Conservation (phyloP, 1,140 invertebrate genomes). For the Rhopalosiphum padi region DNA sequence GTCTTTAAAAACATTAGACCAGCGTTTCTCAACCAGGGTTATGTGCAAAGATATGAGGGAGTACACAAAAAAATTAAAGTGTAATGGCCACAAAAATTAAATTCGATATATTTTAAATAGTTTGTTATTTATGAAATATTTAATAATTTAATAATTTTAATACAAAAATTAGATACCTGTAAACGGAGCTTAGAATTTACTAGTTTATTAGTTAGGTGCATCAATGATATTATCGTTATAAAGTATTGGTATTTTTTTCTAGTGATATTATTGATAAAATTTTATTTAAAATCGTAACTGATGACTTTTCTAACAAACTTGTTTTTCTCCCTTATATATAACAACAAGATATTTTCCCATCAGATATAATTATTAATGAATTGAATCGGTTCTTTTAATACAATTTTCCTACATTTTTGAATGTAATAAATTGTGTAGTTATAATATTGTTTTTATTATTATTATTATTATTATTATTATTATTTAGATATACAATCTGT, state of each 20-base stretch:
- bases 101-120: no score
- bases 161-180: background rate
- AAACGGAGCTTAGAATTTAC: conserved; percentile 6
- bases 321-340: background rate
- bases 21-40: no score
- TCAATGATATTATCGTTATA: background rate
- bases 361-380: background rate
- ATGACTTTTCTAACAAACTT: background rate
- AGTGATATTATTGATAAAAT: background rate
- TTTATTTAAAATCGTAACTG: background rate
- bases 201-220: background rate
- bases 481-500: no score
- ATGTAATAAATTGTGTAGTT: background rate
- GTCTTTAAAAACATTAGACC: background rate
- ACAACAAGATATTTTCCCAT: background rate
- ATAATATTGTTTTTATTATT: background rate
- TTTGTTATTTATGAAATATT: no score
- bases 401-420: no score
- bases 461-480: no score
- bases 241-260: background rate
- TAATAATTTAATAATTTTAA: no score
- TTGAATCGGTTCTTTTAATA: background rate
- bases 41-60: no score
- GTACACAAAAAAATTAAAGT: no score
- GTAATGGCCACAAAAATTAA: no score